A percentile compares a stretch with the other conserved stretches of the same genome.
These are phyloP conservation scores for Cryptus viduatorius DNA, from an alignment of 2,888 invertebrate species.

Conservation along the genomic window DNA sequence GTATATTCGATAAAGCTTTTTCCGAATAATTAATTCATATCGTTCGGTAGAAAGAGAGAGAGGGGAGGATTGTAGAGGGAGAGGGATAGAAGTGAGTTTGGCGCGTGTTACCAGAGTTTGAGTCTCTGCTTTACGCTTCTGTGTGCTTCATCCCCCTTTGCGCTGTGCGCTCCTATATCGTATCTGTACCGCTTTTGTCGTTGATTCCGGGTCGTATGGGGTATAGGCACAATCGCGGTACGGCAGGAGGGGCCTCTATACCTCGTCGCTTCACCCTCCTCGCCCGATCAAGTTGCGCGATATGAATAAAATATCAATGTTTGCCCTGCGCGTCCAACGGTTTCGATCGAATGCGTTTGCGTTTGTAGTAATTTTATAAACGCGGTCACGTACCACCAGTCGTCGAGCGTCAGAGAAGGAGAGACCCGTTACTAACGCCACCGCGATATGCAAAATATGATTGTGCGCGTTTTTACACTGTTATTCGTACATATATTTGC, in stretches of 20 bases:
- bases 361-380: constrained; percentile 66
- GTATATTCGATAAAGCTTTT: constrained; percentile 63
- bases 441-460: constrained; percentile 21
- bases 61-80: constrained; percentile 11
- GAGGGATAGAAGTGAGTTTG: constrained; percentile 4
- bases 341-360: constrained; percentile 55
- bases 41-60: constrained; percentile 24
- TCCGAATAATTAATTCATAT: constrained; percentile 68
- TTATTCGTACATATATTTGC: constrained; percentile 14
- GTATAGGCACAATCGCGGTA: background rate
- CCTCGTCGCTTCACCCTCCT: constrained; percentile 39
- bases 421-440: background rate
- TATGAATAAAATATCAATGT: constrained; percentile 70
- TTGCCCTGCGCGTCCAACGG: constrained; percentile 28
- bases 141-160: constrained; percentile 6
- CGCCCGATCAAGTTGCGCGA: constrained; percentile 64
- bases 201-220: constrained; percentile 6
- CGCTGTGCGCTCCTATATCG: background rate
- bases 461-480: constrained; percentile 1
- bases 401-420: constrained; percentile 8
- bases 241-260: background rate
- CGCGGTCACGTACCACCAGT: constrained; percentile 56
- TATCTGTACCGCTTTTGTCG: background rate
- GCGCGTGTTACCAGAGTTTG: constrained; percentile 5
- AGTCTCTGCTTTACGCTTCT: constrained; percentile 6